Evolutionary conservation across 2,797 vertebrate species (phyloP).

Genomic region (Melanotaenia pygmaea): DNA sequence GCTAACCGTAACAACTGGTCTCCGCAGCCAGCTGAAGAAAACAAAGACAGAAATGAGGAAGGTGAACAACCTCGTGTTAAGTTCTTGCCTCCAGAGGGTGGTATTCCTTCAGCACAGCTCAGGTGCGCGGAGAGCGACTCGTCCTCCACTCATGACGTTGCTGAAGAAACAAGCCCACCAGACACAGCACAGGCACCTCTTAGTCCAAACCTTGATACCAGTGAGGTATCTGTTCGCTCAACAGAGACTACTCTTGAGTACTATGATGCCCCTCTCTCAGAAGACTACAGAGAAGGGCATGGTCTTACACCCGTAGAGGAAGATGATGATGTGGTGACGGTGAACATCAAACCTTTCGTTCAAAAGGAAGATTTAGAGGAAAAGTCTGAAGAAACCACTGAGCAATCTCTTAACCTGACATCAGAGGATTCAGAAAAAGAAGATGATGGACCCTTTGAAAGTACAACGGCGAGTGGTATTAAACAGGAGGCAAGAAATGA

Average conservation of each 20-base stretch:
- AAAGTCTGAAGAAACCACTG: background rate
- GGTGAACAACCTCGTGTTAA: slow-evolving; percentile 35
- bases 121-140: slow-evolving; percentile 58
- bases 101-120: slow-evolving; percentile 43
- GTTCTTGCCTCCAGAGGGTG: slow-evolving; percentile 56
- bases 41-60: slow-evolving; percentile 57
- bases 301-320: slow-evolving; percentile 18
- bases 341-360: slow-evolving; percentile 62
- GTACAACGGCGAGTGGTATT: slow-evolving; percentile 15
- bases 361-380: slow-evolving; percentile 47
- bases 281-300: slow-evolving; percentile 72
- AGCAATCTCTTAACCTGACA: slow-evolving; percentile 23
- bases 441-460: slow-evolving; percentile 33
- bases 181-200: slow-evolving; percentile 32
- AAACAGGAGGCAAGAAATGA: slow-evolving; percentile 24
- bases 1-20: slow-evolving; percentile 68
- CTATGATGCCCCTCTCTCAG: slow-evolving; percentile 84
- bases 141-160: slow-evolving; percentile 63
- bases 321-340: slow-evolving; percentile 67
- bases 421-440: slow-evolving; percentile 35
- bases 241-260: slow-evolving; percentile 88
- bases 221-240: slow-evolving; percentile 79
- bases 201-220: slow-evolving; percentile 80
- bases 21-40: slow-evolving; percentile 51
- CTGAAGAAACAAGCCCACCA: slow-evolving; percentile 31